A percentile compares a stretch with the other conserved stretches of the same genome.
Evolutionary conservation across 2,888 invertebrate genomes (phyloP).

Genomic region (Elgonia sp.): DNA sequence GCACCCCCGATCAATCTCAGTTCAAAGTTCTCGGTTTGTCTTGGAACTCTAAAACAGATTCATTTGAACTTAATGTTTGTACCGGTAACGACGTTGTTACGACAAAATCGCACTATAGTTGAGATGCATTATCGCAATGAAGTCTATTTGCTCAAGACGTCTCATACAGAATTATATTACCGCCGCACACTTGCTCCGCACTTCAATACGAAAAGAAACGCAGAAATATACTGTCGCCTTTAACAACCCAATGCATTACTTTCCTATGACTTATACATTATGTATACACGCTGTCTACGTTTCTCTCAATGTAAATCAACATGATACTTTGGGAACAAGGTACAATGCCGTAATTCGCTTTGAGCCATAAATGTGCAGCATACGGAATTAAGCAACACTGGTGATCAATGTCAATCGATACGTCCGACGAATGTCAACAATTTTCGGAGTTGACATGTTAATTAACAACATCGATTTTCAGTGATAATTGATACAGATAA

Average conservation of each 20-base stretch:
- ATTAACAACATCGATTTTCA: constrained; percentile 40
- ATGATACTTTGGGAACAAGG: constrained; percentile 30
- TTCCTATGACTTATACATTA: constrained; percentile 61
- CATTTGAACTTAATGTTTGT: no score
- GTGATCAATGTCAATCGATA: constrained; percentile 59
- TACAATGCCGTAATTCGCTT: constrained; percentile 48
- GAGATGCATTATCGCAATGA: constrained; percentile 64
- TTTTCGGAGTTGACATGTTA: constrained; percentile 45
- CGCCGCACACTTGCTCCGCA: constrained; percentile 32
- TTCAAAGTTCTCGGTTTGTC: no score
- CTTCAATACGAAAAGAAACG: constrained; percentile 50
- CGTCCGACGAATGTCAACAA: constrained; percentile 26
- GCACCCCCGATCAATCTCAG: no score
- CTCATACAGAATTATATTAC: constrained; percentile 55
- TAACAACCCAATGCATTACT: constrained; percentile 61
- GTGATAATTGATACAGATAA: constrained; percentile 25
- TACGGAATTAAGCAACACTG: constrained; percentile 52
- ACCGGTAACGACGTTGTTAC: constrained; percentile 49
- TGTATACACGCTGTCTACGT: constrained; percentile 41
- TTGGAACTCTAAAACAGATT: no score
- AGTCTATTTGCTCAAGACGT: constrained; percentile 66
- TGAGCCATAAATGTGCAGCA: constrained; percentile 48
- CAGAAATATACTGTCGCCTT: constrained; percentile 40
- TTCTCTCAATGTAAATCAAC: constrained; percentile 53
- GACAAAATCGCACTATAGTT: constrained; percentile 58